phyloP scores from a whole-genome alignment of 2,888 invertebrate genomes.

The Tolmerus cingulatus region DNA sequence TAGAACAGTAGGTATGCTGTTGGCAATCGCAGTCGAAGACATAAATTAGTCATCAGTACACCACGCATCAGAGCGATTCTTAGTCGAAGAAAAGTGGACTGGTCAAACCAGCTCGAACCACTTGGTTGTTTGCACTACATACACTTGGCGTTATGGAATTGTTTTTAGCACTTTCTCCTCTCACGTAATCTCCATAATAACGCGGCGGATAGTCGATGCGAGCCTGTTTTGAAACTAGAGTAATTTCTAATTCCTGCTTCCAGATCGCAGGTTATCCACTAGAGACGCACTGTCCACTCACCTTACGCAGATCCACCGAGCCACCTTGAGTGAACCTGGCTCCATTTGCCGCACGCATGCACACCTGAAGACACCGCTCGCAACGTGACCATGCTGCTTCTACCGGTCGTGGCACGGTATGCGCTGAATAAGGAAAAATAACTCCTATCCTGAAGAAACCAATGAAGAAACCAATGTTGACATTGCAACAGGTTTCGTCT shows the following conservation, averaged over 20 bases:
- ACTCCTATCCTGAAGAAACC: not conserved
- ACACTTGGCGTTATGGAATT: not conserved
- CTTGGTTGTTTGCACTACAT: not conserved
- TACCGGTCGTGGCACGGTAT: not conserved
- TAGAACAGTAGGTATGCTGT: not conserved
- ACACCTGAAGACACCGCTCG: not conserved
- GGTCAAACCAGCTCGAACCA: not conserved
- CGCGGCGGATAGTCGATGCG: not conserved
- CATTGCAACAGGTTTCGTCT: not conserved
- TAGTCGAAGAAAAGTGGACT: not conserved
- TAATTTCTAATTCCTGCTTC: constrained; percentile 23
- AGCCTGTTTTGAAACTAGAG: constrained; percentile 19
- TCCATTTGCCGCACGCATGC: not conserved
- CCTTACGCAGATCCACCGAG: not conserved
- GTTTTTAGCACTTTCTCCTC: constrained; percentile 15
- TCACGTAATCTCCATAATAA: not conserved
- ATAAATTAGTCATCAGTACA: not conserved
- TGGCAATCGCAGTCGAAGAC: not conserved
- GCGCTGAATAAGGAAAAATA: not conserved
- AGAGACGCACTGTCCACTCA: not conserved
- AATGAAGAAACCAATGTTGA: not conserved
- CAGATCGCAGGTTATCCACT: not conserved
- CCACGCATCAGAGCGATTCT: not conserved
- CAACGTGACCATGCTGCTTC: not conserved
- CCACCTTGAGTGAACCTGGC: not conserved